Evolutionary conservation across 1,140 invertebrate species (phyloP).

Genomic region (Onthophagus taurus): DNA sequence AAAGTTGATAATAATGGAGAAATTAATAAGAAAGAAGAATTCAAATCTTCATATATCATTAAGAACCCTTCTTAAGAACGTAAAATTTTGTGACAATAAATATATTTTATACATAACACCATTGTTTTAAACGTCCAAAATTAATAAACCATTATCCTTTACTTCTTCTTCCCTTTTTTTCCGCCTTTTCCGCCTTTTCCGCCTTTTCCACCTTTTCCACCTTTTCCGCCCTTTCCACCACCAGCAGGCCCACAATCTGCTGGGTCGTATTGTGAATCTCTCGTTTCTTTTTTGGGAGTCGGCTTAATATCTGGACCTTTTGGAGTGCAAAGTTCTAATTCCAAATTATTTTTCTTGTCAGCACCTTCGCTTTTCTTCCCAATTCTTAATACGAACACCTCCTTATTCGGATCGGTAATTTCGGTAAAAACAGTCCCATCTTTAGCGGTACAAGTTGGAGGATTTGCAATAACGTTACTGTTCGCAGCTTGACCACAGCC

Average conservation of each 20-base stretch:
- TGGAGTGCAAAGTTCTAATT: constrained; percentile 37
- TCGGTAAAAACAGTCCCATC: constrained; percentile 33
- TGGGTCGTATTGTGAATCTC: constrained; percentile 34
- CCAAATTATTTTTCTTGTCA: constrained; percentile 36
- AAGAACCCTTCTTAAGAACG: too few species aligned
- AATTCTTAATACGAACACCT: constrained; percentile 34
- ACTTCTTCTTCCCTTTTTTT: constrained; percentile 7
- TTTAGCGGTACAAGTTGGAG: constrained; percentile 25
- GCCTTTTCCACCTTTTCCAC: constrained; percentile 19
- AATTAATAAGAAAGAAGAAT: too few species aligned
- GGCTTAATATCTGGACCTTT: constrained; percentile 35
- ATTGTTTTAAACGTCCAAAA: too few species aligned
- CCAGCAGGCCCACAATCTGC: constrained; percentile 16
- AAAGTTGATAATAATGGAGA: too few species aligned
- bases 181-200: constrained; percentile 9
- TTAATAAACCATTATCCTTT: constrained; percentile 1
- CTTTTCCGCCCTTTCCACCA: constrained; percentile 5
- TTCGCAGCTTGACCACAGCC: constrained; percentile 17
- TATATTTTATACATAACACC: too few species aligned
- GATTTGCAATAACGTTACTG: constrained; percentile 28
- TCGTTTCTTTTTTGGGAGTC: constrained; percentile 29
- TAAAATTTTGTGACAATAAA: too few species aligned
- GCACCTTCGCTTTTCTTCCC: constrained; percentile 32
- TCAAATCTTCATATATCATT: too few species aligned
- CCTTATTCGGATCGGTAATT: constrained; percentile 35